Evolutionary conservation across 2,113 vertebrate genomes (phyloP).

Genomic region (Sinocyclocheilus maitianheensis): DNA sequence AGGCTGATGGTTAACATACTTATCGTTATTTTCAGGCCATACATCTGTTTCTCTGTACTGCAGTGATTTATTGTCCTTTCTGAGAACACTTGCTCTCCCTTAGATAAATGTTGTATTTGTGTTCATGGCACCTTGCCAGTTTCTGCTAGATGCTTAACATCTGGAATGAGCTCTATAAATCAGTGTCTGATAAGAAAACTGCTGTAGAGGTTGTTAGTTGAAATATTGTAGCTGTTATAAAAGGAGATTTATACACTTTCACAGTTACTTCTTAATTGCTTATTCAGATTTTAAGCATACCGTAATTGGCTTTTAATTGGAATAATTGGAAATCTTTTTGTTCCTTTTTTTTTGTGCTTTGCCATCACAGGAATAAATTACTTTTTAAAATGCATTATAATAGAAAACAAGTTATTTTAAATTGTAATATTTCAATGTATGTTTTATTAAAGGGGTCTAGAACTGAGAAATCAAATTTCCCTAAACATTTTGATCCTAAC

Average conservation of each 20-base stretch:
- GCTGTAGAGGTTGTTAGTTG: background rate
- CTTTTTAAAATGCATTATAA: too few relatives aligned
- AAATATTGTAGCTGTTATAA: background rate
- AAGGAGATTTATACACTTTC: background rate
- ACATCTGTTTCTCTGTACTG: background rate
- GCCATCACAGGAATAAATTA: too few relatives aligned
- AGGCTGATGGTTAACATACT: background rate
- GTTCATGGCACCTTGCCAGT: background rate
- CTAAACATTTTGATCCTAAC: too few relatives aligned
- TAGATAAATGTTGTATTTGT: constrained; percentile 14
- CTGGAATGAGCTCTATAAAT: constrained; percentile 8
- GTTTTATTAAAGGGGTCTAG: too few relatives aligned
- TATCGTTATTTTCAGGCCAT: constrained; percentile 5
- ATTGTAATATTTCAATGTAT: too few relatives aligned
- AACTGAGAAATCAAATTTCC: too few relatives aligned
- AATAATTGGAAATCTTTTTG: background rate
- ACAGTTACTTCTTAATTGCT: background rate
- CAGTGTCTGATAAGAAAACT: background rate
- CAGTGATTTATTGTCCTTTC: background rate
- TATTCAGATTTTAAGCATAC: background rate
- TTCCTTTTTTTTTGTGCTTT: too few relatives aligned
- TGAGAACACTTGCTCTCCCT: background rate
- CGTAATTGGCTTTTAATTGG: background rate
- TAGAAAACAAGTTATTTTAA: too few relatives aligned
- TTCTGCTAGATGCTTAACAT: constrained; percentile 23